phyloP scores from a whole-genome alignment of 2,797 vertebrate genomes.

The Menidia menidia region DNA sequence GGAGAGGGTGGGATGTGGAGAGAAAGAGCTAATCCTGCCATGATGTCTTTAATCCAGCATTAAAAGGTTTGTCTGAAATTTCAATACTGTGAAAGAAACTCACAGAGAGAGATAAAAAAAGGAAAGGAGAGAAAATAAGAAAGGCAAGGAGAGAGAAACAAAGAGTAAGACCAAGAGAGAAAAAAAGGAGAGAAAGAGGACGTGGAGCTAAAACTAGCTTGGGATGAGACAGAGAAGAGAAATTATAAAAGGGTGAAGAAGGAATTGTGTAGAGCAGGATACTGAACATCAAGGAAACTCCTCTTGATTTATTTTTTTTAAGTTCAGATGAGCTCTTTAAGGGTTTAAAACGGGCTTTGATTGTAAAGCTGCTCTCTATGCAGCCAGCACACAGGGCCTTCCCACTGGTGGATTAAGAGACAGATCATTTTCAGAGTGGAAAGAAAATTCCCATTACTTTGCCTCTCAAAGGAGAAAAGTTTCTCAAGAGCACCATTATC shows the following conservation, averaged over 20 bases:
- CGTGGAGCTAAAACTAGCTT: constrained; percentile 10
- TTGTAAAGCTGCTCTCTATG: constrained; percentile 58
- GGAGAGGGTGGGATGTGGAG: constrained; percentile 23
- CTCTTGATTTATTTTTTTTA: constrained; percentile 54
- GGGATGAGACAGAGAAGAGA: constrained; percentile 21
- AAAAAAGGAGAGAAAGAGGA: constrained; percentile 10
- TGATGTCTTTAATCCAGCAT: constrained; percentile 82
- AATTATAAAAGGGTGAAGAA: constrained; percentile 34
- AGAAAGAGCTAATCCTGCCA: constrained; percentile 72
- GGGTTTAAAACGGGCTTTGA: constrained; percentile 67
- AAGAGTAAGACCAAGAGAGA: constrained; percentile 4
- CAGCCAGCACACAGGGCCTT: constrained; percentile 42
- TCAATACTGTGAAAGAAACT: constrained; percentile 74
- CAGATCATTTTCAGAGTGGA: constrained; percentile 50
- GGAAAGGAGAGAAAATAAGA: constrained; percentile 16
- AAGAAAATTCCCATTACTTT: constrained; percentile 45
- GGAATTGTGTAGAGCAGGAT: constrained; percentile 35
- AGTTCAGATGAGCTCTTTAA: constrained; percentile 64
- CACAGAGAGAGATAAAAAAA: constrained; percentile 39
- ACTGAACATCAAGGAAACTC: constrained; percentile 49
- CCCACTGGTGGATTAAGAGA: constrained; percentile 57
- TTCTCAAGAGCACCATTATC: constrained; percentile 26
- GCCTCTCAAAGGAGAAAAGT: constrained; percentile 14
- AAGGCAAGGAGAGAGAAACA: constrained; percentile 1
- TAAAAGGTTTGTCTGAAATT: constrained; percentile 79